phyloP scores from a whole-genome alignment of 2,113 vertebrate genomes.

The Rafetus swinhoei region DNA sequence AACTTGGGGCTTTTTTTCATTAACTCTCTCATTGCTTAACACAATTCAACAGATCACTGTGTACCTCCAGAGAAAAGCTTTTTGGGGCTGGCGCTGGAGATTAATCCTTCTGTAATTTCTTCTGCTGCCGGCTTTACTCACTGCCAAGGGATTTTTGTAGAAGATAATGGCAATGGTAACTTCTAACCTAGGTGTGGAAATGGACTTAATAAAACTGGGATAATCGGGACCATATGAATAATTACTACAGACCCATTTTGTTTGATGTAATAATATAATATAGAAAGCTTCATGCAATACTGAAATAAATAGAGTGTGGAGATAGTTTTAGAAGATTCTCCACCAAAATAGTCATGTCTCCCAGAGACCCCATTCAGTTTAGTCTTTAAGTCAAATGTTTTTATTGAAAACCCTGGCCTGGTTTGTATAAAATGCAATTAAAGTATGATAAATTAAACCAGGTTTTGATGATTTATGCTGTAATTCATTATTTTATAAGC shows the following conservation, averaged over 20 bases:
- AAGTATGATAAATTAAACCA: constrained; percentile 71
- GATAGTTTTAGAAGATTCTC: constrained; percentile 60
- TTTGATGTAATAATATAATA: constrained; percentile 70
- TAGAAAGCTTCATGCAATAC: constrained; percentile 15
- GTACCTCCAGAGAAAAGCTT: constrained; percentile 61
- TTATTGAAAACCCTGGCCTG: constrained; percentile 58
- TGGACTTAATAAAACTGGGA: constrained; percentile 76
- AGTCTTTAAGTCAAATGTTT: constrained; percentile 65
- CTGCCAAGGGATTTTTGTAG: constrained; percentile 70
- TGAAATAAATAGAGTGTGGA: constrained; percentile 63
- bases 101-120: constrained; percentile 80
- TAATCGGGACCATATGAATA: constrained; percentile 64
- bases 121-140: constrained; percentile 67
- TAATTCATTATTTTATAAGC: constrained; percentile 78
- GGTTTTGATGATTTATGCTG: constrained; percentile 67
- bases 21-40: constrained; percentile 73
- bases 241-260: constrained; percentile 66
- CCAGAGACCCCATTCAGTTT: constrained; percentile 49
- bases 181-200: constrained; percentile 73
- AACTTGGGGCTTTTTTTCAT: constrained; percentile 74
- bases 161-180: constrained; percentile 72
- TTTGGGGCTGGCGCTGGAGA: constrained; percentile 65
- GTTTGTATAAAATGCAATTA: constrained; percentile 68
- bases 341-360: constrained; percentile 27
- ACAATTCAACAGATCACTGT: constrained; percentile 67